phyloP scores from a whole-genome alignment of 1,140 invertebrate species.

The Venturia canescens region DNA sequence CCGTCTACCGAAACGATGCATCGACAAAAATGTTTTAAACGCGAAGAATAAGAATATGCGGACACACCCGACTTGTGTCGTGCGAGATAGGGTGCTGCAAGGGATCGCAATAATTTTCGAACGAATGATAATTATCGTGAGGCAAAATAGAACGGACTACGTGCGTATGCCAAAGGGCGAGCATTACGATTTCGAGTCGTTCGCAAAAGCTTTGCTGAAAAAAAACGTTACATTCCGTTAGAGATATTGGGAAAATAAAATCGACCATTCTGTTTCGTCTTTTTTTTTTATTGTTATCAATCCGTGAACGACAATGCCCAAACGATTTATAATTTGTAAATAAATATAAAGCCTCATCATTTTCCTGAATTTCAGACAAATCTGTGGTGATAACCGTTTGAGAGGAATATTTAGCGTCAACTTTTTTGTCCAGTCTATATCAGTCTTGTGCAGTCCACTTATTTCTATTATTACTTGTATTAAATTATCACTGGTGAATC shows the following conservation, averaged over 20 bases:
- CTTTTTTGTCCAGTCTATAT: neutral
- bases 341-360: conserved; percentile 13
- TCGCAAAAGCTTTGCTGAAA: neutral
- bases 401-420: neutral
- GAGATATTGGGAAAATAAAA: neutral
- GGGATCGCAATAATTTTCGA: neutral
- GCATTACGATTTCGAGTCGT: neutral
- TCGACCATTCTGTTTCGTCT: neutral
- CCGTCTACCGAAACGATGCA: neutral
- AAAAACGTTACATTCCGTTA: conserved; percentile 21
- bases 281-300: neutral
- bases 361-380: neutral
- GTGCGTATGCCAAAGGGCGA: neutral
- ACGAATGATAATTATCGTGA: neutral
- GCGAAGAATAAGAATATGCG: neutral
- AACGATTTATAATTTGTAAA: conserved; percentile 30
- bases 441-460: too few relatives aligned
- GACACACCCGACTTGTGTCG: neutral
- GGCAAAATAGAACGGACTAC: neutral
- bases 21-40: neutral
- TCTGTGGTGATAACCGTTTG: neutral
- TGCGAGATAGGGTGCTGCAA: neutral
- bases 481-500: too few relatives aligned
- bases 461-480: too few relatives aligned
- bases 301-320: neutral